Base-by-base conservation (phyloP, 2,797 vertebrate species). In the Gambusia yucatana region DNA sequence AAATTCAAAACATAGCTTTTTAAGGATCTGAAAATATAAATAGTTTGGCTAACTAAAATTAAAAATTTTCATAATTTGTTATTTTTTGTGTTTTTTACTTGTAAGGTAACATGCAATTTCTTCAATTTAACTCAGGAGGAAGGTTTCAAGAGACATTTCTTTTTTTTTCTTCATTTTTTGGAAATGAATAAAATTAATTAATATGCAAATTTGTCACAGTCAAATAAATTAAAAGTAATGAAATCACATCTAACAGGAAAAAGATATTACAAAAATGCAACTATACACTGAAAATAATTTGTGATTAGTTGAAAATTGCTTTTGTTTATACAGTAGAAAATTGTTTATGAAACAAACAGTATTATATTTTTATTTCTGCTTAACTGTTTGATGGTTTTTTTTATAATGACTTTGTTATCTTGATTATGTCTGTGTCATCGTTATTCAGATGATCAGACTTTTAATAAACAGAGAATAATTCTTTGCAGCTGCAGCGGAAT, bases 401-500 rank as follows among this genome's bases (percentile, higher is more conserved):
- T 41, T 20, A 41, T 41, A 0, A 25, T 20, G 9, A 11, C 63
- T 10, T 67, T 67, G 63, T 41, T 0, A 0, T 41, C 36, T 41
- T 67, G 13, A 67, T 67, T 9, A 25, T 41, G 14, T 44, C 5
- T 25, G 16, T 43, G 8, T 17, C 7, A 28, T 77, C 25, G 69
- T 47, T 50, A 61, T 33, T 50, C 9, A 69, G 22, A 28, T 50
- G 39, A 17, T 41, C 20, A 50, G 69, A 36, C 46, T 55, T 61
- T 75, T 43, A 30, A 72, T 72, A 70, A 78, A 70, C 43, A 65
- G 22, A 28, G 25, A 36, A 22, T 67, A 46, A 9, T 30, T 72
- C 22, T 57, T 36, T 52, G 43, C 16, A 22, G 76, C 65, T 17
- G 2, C 65, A 76, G 43, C 25, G 46, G 1, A 67, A 80, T 72